These are phyloP conservation scores for Myiothlypis coronata DNA, from an alignment of 2,797 vertebrate genomes.

Conservation along the genomic window DNA sequence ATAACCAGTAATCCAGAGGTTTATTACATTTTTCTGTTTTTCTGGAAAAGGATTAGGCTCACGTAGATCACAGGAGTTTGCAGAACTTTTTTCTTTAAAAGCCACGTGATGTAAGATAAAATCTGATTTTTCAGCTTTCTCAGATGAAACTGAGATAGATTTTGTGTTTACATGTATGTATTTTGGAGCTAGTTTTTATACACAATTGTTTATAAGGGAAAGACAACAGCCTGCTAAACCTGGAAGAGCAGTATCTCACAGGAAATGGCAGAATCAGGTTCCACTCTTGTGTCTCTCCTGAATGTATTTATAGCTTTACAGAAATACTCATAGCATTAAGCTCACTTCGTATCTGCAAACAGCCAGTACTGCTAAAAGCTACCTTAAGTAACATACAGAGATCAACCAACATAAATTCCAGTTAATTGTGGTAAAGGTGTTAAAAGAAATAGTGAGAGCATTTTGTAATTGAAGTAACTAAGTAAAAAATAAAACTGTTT, in stretches of 20 bases:
- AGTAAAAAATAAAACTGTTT: background rate
- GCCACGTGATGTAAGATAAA: background rate
- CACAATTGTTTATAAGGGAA: background rate
- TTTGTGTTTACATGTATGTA: background rate
- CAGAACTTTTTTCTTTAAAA: background rate
- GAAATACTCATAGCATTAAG: background rate
- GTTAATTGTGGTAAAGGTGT: background rate
- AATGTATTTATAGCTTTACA: background rate
- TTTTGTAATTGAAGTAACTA: background rate
- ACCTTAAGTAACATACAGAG: background rate
- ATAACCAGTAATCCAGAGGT: background rate
- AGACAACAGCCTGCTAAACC: background rate
- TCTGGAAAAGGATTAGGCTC: background rate
- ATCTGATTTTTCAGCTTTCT: background rate
- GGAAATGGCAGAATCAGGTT: background rate
- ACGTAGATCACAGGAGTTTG: background rate
- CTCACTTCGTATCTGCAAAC: background rate
- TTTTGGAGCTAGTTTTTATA: background rate
- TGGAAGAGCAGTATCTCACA: background rate
- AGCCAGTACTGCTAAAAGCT: background rate
- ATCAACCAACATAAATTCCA: background rate
- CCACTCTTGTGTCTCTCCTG: background rate
- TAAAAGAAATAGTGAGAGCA: background rate
- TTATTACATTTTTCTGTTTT: background rate
- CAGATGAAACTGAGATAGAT: background rate